A percentile compares a stretch with the other conserved stretches of the same genome.
Evolutionary conservation across 2,888 invertebrate species (phyloP).

Genomic region (Patella depressa): DNA sequence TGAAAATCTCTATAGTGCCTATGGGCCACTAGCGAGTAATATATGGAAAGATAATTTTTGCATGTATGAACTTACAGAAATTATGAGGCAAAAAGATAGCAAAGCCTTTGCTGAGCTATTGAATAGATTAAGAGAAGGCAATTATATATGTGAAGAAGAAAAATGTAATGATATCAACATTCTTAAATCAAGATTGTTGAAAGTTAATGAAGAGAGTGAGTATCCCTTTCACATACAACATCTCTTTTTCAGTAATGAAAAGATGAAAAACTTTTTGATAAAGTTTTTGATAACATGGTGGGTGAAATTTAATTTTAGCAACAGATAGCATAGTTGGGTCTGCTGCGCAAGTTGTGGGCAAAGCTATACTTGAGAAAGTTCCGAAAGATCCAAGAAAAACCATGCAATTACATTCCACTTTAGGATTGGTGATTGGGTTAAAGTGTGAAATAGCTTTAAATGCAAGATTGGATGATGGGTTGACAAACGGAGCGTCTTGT

Average conservation of each 20-base stretch:
- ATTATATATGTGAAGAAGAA: too few species aligned
- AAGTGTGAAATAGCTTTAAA: slow-evolving; percentile 36
- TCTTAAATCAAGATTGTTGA: too few species aligned
- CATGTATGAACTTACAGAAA: too few species aligned
- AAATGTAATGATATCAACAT: too few species aligned
- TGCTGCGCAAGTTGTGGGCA: neutral
- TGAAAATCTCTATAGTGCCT: too few species aligned
- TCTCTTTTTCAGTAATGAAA: neutral
- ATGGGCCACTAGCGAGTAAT: too few species aligned
- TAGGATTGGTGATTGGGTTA: neutral
- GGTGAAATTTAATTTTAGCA: neutral
- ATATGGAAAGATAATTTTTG: too few species aligned
- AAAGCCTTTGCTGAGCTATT: too few species aligned
- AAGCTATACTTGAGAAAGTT: neutral
- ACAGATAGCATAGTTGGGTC: neutral
- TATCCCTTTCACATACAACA: neutral
- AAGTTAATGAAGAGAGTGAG: neutral
- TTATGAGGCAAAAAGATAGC: too few species aligned
- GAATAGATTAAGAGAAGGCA: too few species aligned
- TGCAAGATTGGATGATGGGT: slow-evolving; percentile 37
- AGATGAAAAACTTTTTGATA: neutral
- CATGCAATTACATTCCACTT: neutral
- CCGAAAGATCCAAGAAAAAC: neutral
- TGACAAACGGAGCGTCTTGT: slow-evolving; percentile 38
- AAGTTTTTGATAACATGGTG: neutral